Percentiles rank a stretch among this genome's conserved stretches.
Evolutionary conservation across 1,140 invertebrate genomes (phyloP).

Genomic region (Diploscapter pachys): DNA sequence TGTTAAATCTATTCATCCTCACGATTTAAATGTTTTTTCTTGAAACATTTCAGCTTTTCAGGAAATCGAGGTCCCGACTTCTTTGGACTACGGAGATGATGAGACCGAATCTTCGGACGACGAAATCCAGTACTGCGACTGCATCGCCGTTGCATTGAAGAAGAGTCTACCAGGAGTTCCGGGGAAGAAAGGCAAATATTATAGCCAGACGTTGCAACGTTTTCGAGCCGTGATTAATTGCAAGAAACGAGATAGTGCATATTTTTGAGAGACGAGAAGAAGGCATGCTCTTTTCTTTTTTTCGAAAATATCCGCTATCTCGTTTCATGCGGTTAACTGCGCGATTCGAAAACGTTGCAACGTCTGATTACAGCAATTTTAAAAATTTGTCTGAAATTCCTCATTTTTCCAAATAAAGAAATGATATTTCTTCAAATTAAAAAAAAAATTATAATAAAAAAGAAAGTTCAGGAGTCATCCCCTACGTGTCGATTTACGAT

Average conservation of each 20-base stretch:
- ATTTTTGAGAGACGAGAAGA: too few relatives aligned
- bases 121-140: constrained; percentile 41
- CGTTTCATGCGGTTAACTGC: too few relatives aligned
- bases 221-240: neutral
- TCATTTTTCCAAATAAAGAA: neutral
- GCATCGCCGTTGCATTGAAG: constrained; percentile 32
- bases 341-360: too few relatives aligned
- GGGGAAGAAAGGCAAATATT: constrained; percentile 29
- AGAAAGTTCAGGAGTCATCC: constrained; percentile 49
- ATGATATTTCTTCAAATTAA: constrained; percentile 9
- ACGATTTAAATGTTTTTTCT: too few relatives aligned
- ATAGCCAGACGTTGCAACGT: too few relatives aligned
- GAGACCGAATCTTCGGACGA: constrained; percentile 33
- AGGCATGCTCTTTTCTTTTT: too few relatives aligned
- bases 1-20: too few relatives aligned
- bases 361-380: too few relatives aligned
- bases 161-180: constrained; percentile 39
- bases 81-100: constrained; percentile 16
- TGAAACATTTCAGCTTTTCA: too few relatives aligned
- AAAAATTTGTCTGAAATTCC: too few relatives aligned
- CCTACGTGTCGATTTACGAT: constrained; percentile 58
- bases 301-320: too few relatives aligned
- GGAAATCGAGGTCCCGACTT: neutral
- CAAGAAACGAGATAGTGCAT: too few relatives aligned
- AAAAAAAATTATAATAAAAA: neutral